Evolutionary conservation across 2,888 invertebrate genomes (phyloP).

Genomic region (Drosophila siamana): DNA sequence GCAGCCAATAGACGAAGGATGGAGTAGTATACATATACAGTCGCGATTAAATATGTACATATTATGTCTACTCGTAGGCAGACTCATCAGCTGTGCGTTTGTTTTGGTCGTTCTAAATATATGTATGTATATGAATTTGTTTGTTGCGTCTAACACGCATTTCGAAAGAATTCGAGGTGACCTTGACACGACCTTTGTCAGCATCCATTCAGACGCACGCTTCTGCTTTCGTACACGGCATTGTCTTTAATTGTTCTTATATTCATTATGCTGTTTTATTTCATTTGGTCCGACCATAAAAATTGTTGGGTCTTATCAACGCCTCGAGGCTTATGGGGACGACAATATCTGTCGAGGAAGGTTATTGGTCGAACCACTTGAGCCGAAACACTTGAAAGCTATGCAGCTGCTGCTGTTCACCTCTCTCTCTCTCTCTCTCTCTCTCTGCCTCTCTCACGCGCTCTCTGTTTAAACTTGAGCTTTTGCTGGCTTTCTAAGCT

Average conservation of each 20-base stretch:
- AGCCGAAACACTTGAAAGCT: constrained; percentile 19
- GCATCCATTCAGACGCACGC: constrained; percentile 7
- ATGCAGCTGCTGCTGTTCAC: constrained; percentile 1
- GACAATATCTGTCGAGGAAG: constrained; percentile 5
- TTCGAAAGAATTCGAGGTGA: constrained; percentile 28
- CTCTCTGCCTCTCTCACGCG: not conserved
- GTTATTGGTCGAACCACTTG: constrained; percentile 1
- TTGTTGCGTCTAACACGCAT: constrained; percentile 5
- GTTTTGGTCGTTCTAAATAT: constrained; percentile 13
- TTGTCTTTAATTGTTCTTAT: not conserved
- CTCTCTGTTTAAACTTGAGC: not conserved
- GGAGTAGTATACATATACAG: not conserved
- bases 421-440: not conserved
- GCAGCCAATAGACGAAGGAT: not conserved
- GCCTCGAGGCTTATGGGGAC: not conserved
- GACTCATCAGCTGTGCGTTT: constrained; percentile 40
- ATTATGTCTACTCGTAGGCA: not conserved
- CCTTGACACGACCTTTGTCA: constrained; percentile 64
- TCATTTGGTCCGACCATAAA: constrained; percentile 19
- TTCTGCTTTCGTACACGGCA: too few relatives aligned
- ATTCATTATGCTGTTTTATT: not conserved
- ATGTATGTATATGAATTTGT: not conserved
- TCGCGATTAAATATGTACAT: not conserved
- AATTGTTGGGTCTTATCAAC: constrained; percentile 14
- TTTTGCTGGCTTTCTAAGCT: constrained; percentile 2